Conservation (phyloP, 1,140 invertebrate species). For the Zaprionus ornatus region DNA sequence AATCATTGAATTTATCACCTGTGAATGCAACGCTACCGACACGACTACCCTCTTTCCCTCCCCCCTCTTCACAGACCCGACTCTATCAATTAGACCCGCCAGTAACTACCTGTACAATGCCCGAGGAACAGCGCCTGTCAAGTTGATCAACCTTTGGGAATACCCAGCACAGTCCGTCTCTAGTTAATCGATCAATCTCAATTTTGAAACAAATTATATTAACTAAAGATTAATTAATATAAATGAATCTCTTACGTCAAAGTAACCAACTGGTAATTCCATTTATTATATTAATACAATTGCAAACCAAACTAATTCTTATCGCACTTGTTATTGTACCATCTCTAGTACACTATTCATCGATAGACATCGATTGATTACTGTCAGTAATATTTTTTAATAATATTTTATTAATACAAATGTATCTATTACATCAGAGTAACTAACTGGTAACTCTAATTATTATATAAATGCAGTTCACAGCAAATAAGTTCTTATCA, state of each 20-base stretch:
- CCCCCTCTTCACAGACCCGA: not conserved
- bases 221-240: not conserved
- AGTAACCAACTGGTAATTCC: too few relatives aligned
- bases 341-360: not conserved
- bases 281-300: too few relatives aligned
- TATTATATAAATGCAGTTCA: too few relatives aligned
- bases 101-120: conserved; percentile 10
- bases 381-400: too few relatives aligned
- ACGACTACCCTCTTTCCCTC: conserved; percentile 7
- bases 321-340: too few relatives aligned
- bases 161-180: not conserved
- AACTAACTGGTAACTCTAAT: too few relatives aligned
- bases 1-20: conserved; percentile 79
- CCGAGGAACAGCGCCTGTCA: not conserved
- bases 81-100: conserved; percentile 19
- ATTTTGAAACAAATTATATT: not conserved
- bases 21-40: conserved; percentile 60
- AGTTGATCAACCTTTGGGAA: not conserved
- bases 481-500: too few relatives aligned
- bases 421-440: too few relatives aligned
- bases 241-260: not conserved
- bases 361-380: not conserved
- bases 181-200: not conserved
- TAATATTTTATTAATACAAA: too few relatives aligned
- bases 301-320: too few relatives aligned